Conservation (phyloP, 2,113 vertebrate genomes). For the Scartelaos histophorus region DNA sequence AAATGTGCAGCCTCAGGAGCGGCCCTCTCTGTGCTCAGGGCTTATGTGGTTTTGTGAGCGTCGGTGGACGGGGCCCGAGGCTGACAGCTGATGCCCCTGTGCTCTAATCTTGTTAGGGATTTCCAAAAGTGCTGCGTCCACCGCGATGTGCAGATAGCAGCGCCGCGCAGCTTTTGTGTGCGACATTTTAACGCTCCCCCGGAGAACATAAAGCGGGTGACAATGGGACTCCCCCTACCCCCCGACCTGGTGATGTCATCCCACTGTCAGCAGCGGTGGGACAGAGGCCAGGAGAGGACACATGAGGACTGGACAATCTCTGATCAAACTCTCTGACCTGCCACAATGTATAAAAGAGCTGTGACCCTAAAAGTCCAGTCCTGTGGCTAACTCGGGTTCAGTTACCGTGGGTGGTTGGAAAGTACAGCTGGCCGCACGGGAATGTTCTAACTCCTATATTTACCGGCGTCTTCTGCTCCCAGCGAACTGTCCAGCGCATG, state of each 20-base stretch:
- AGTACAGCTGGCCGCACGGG: slow-evolving; percentile 56
- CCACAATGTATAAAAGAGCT: slow-evolving; percentile 26
- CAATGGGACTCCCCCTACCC: slow-evolving; percentile 60
- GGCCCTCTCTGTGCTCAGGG: slow-evolving; percentile 27
- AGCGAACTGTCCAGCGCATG: slow-evolving; percentile 24
- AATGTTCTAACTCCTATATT: slow-evolving; percentile 50
- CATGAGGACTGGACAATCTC: slow-evolving; percentile 38
- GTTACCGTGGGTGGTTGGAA: slow-evolving; percentile 49
- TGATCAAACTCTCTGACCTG: slow-evolving; percentile 39
- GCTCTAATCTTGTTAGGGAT: slow-evolving; percentile 80
- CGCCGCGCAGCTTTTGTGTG: slow-evolving; percentile 69
- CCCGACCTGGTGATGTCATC: slow-evolving; percentile 68
- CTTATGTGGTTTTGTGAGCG: slow-evolving; percentile 54
- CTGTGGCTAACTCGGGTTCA: slow-evolving; percentile 14
- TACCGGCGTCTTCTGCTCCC: slow-evolving; percentile 34
- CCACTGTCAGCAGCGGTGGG: slow-evolving; percentile 60
- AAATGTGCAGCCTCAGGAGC: neutral
- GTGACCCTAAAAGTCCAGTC: slow-evolving; percentile 28
- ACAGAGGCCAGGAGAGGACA: slow-evolving; percentile 47
- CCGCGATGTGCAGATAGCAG: slow-evolving; percentile 76
- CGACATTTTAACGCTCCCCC: slow-evolving; percentile 68
- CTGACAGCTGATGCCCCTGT: slow-evolving; percentile 71
- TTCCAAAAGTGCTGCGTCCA: slow-evolving; percentile 82
- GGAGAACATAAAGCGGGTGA: slow-evolving; percentile 38
- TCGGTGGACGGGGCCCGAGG: slow-evolving; percentile 64